Evolutionary conservation across 2,797 vertebrate genomes (phyloP), one percentile per base, ranked within the genome.

Genomic region (Cryptoprocta ferox): DNA sequence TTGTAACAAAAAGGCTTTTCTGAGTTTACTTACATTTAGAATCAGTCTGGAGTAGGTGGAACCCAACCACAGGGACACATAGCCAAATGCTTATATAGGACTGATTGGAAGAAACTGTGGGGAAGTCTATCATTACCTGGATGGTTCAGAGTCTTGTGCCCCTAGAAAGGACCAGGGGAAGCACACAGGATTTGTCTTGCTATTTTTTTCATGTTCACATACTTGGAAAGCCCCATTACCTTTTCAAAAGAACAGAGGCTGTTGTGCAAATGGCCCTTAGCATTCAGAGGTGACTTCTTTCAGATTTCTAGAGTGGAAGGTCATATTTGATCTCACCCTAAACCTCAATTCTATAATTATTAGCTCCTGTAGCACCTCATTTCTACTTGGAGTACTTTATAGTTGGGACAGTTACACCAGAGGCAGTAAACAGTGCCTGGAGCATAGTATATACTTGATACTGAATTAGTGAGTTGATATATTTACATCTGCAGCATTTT

Each of bases 381-480:
- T 66, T 80, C 35, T 1, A 50, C 14, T 82, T 86, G 32, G 18
- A 71, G 6, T 83, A 39, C n/a, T 87, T 95, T 88, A 45, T 12
- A 79, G 3, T 79, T 92, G 59, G 37, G 42, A 89, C 50, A 92
- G 0, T 94, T 95, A 56, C 3, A 70, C 2, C 89, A 1, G 32
- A 82, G 89, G 94, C 53, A 95, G 71, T 5, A 80, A 92, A 45
- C 18, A 70, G 50, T 95, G 70, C 37, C 73, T 96, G 59, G 32
- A 94, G 79, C 45, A 37, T 85, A 61, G 8, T 94, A 28, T 42
- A 19, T 94, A 66, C 6, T 2, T 28, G 96, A 3, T 80, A 93
- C 80, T 75, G 61, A 89, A 48, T 94, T 56, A 90, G 0, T 90
- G 28, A 80, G 18, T 70, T 95, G 65, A 82, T 2, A 19, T 79